A percentile compares a stretch with the other conserved stretches of the same genome.
phyloP scores from a whole-genome alignment of 2,113 vertebrate species.

The Tachycineta bicolor region DNA sequence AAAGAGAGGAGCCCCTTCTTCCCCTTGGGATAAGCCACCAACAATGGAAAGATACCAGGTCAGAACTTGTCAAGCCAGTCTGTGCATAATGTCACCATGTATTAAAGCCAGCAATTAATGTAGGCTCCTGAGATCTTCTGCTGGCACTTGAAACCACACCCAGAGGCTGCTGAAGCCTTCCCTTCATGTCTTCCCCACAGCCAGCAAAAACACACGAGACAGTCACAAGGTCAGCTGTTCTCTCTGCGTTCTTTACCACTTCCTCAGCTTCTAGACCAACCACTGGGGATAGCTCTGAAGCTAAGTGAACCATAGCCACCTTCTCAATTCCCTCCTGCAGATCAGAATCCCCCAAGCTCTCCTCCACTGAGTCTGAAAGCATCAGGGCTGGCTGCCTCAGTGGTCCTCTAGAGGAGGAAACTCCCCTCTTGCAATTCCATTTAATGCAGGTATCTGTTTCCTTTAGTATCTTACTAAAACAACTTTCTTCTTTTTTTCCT shows the following conservation, averaged over 20 bases:
- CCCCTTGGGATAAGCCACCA: background rate
- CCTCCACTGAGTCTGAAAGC: background rate
- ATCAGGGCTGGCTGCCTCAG: background rate
- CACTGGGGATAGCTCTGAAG: background rate
- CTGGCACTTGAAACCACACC: background rate
- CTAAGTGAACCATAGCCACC: background rate
- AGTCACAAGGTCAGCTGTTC: background rate
- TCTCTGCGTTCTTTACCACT: background rate
- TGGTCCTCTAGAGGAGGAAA: background rate
- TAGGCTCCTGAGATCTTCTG: background rate
- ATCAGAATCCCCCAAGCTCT: background rate
- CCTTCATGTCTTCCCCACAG: background rate
- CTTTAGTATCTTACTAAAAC: background rate
- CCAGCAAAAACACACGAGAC: background rate
- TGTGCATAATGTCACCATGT: background rate
- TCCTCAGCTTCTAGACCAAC: background rate
- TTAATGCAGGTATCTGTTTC: background rate
- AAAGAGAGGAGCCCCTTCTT: background rate
- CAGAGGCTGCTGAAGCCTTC: background rate
- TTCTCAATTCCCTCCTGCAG: background rate
- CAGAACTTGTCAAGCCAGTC: background rate
- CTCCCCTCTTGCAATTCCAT: background rate
- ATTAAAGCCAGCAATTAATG: background rate
- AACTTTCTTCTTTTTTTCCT: background rate
- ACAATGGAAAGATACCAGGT: background rate